Percentiles rank a stretch among this genome's conserved stretches.
These are phyloP conservation scores for Ennomos fuscantarius DNA, from an alignment of 2,888 invertebrate species.

Conservation along the genomic window DNA sequence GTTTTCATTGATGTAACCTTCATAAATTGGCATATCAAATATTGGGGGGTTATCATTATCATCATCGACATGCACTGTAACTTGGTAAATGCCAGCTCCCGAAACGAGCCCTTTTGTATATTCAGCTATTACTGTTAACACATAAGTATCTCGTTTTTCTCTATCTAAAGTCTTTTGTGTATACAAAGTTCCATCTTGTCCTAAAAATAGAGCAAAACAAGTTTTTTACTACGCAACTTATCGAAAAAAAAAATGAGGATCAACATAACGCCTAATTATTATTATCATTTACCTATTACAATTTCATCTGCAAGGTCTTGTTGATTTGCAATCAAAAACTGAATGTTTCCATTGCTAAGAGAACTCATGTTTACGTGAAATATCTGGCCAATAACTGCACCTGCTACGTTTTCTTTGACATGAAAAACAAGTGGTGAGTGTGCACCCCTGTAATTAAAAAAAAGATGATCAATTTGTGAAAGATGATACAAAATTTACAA, in stretches of 20 bases:
- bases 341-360: conserved; percentile 78
- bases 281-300: conserved; percentile 84
- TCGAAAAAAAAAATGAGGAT: too few species aligned
- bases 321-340: conserved; percentile 92
- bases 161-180: conserved; percentile 91
- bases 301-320: conserved; percentile 92
- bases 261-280: neutral
- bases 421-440: conserved; percentile 90
- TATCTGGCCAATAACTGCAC: conserved; percentile 90
- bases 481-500: neutral
- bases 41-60: conserved; percentile 94
- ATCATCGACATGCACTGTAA: conserved; percentile 92
- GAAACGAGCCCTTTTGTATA: conserved; percentile 88
- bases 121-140: conserved; percentile 92
- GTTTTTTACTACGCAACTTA: neutral
- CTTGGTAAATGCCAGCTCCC: conserved; percentile 91
- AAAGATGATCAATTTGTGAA: neutral
- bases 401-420: conserved; percentile 90
- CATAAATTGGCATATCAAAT: conserved; percentile 89
- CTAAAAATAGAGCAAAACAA: conserved; percentile 48
- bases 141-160: conserved; percentile 89
- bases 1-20: conserved; percentile 92
- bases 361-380: conserved; percentile 83
- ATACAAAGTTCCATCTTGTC: conserved; percentile 91
- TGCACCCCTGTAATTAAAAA: conserved; percentile 82